Evolutionary conservation across 2,888 invertebrate species (phyloP), one percentile per base, ranked within the genome.

Genomic region (Lamellibrachia satsuma): DNA sequence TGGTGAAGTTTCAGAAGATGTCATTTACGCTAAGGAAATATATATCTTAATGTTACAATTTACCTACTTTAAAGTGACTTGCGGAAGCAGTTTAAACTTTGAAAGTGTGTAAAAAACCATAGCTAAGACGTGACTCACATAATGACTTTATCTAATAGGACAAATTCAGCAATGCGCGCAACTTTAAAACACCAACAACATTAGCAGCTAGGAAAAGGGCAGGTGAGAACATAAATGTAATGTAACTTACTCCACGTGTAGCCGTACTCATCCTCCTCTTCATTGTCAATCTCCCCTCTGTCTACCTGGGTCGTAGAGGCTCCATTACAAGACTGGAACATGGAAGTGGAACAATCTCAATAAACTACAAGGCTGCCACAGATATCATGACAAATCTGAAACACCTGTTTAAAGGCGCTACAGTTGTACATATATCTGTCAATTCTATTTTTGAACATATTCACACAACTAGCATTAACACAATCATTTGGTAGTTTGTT

Each of bases 261-360:
- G 51, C 92, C 92, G 57, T 60, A 92, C 90, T 92, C 92, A 52
- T 92, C 92, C 90, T 92, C 92, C 39, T 90, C 90, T n/a, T 92
- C 92, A 90, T 52, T 90, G 52, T 92, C 92, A 22, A 15, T 52
- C 22, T 92, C 92, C 15, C 91, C 75, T 3, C 2, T 15, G 75
- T 15, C 75, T 15, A 75, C 75, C 75, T 75, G 75, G 3, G 75
- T 75, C 22, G 75, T 75, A 6, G 75, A 75, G 6, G 75, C 75
- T 22, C 75, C 75, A 2, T 75, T 75, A 22, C 75, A 75, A 15
- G 75, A 75, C 75, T 75, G n/a, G 22, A 75, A 75, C 75, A 75
- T 6, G n/a, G n/a, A 75, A 39, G 39, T 39, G 39, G 39, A 15
- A 75, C 75, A 75, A 6, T 4, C 55, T 9, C 75, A 75, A 15